Base-by-base conservation (phyloP, 2,113 vertebrate genomes). In the Atrichornis clamosus region DNA sequence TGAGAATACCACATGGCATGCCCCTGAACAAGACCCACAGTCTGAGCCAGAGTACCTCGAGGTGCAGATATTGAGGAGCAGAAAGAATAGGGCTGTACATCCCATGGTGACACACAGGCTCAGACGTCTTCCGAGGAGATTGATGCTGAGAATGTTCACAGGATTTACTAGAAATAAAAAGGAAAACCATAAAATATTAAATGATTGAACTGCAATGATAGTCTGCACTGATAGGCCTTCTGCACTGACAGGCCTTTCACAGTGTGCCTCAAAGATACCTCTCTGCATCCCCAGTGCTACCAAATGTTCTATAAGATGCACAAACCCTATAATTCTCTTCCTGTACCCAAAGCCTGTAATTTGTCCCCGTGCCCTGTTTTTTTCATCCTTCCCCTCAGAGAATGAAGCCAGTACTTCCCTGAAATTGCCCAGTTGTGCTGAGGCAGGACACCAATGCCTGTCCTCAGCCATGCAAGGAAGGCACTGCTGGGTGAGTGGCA, bases 31-130 rank as follows among this genome's bases (percentile, higher is more conserved):
- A 23, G 12, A 47, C 47, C 22, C 3, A 1, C 6, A 10, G 27
- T 41, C 55, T 77, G 39, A 85, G 63, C 5, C 21, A 64, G 72
- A 73, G 74, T 98, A 99, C 99, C 99, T 99, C 1, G 98, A 99
- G 33, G 98, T 98, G 96, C 99, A 99, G 96, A 99, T 96, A 64
- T 98, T 99, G 52, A 99, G 93, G 75, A 99, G 96, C 89, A 99
- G 98, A 94, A 99, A 99, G 79, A 99, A 98, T 0, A 99, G 8
- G 3, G 98, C 99, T 0, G 99, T 97, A 46, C 98, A 93, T 23
- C 98, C 95, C 98, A 99, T 98, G 82, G 99, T 98, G 53, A 99
- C 96, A 9, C 96, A 97, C 80, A 99, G 96, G 86, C 98, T 98
- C 91, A 94, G 88, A 63, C 98, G 98, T 65, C 99, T 97, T 47